phyloP scores from a whole-genome alignment of 2,113 vertebrate genomes.

The Cettia cetti region DNA sequence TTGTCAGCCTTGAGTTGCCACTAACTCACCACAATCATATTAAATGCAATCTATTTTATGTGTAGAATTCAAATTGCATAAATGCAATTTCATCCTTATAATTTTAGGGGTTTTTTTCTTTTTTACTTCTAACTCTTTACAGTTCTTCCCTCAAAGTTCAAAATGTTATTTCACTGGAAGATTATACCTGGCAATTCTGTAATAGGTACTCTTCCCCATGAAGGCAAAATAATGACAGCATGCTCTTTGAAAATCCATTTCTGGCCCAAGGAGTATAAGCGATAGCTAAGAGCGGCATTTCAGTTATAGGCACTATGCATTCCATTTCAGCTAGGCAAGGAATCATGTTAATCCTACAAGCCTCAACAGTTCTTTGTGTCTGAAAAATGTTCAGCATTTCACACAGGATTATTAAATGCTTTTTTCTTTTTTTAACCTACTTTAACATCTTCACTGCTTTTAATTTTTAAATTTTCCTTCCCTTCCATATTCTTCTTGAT shows the following conservation, averaged over 20 bases:
- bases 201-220: neutral
- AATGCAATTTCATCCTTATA: neutral
- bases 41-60: neutral
- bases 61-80: neutral
- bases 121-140: neutral
- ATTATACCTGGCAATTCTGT: neutral
- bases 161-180: neutral
- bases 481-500: neutral
- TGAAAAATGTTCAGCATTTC: constrained; percentile 11
- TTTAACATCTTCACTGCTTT: neutral
- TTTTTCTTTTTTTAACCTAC: neutral
- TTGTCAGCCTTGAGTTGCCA: neutral
- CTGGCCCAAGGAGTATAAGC: neutral
- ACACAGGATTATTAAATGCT: neutral
- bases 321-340: neutral
- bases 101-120: neutral
- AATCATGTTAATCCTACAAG: neutral
- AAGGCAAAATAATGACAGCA: neutral
- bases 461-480: neutral
- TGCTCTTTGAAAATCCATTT: neutral
- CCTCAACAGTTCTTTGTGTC: neutral
- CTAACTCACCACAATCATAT: neutral
- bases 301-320: neutral
- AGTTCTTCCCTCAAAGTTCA: neutral
- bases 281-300: neutral